Conservation (phyloP, 2,888 invertebrate species). For the Rhagonycha fulva region DNA sequence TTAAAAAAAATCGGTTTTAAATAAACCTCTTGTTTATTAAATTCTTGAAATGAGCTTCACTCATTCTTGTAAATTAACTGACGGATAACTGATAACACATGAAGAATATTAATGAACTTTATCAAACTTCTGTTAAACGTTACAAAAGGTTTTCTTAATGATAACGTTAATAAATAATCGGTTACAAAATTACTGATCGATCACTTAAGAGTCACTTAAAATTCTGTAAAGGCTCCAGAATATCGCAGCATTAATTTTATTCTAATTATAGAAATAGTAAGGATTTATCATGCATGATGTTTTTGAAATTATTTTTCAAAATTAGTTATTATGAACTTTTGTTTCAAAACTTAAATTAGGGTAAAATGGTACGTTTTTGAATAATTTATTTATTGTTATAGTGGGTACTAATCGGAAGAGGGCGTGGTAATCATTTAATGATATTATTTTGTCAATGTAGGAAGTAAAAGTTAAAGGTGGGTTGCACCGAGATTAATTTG, state of each 20-base stretch:
- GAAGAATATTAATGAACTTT: background rate
- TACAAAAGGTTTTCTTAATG: background rate
- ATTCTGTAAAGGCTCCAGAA: background rate
- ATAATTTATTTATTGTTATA: too few relatives aligned
- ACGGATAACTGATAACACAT: background rate
- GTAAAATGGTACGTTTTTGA: too few relatives aligned
- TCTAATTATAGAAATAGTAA: background rate
- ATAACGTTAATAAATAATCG: background rate
- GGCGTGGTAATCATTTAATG: too few relatives aligned
- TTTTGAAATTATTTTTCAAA: background rate
- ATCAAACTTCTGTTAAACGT: background rate
- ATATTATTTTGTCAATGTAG: too few relatives aligned
- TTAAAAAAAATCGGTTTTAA: background rate
- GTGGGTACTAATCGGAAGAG: too few relatives aligned
- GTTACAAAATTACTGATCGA: background rate
- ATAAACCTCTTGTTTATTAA: background rate
- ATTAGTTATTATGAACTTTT: too few relatives aligned
- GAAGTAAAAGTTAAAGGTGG: too few relatives aligned
- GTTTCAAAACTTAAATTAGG: too few relatives aligned
- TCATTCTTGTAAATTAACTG: background rate
- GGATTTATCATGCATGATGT: background rate
- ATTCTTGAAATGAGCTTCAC: background rate
- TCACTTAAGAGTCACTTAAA: background rate
- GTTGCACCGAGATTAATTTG: too few relatives aligned
- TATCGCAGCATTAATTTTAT: background rate